Evolutionary conservation across 2,113 vertebrate species (phyloP), one percentile per base, ranked within the genome.

Genomic region (Himantopus leucocephalus): DNA sequence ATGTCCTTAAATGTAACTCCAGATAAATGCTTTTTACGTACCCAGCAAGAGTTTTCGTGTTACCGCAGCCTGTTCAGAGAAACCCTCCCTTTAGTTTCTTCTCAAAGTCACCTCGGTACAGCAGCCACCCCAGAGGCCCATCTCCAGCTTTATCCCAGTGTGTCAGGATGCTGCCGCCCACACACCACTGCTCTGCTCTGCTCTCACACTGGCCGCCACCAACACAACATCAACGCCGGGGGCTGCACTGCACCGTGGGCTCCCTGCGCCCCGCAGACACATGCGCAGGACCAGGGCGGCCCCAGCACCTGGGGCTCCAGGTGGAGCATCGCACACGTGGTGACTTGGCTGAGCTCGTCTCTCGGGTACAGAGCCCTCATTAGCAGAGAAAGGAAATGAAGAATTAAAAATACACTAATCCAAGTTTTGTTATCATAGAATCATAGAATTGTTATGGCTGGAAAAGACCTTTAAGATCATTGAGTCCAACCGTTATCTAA

Each of bases 121-220:
- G 55, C 90, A 52, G 55, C 62, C 39, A 8, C 52, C 4, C 19
- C 74, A 52, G 35, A 10, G 3, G 1, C 47, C 41, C 52, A 32
- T 8, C 50, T 24, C 7, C 6, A 14, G 23, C 10, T 10, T 10
- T 6, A 10, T 1, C 5, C 32, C 59, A 29, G 39, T 3, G 1
- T 4, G 10, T 27, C 30, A 9, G 76, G 59, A 21, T 0, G 26
- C 43, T 14, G 1, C 48, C 12, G 48, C 48, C 48, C 48, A 3
- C 37, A 7, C 64, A 13, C 10, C 62, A 9, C 0, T 45, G 5
- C 50, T 14, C 37, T 37, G 37, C 37, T 37, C 84, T 35, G 35
- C 84, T 20, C 45, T 13, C 39, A 21, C 34, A 8, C 41, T 5
- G 50, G 39, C 27, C 29, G 1, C 53, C n/a, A 17, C 66, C 66